Evolutionary conservation across 1,140 invertebrate genomes (phyloP), one percentile per base, ranked within the genome.

Genomic region (Physella acuta): DNA sequence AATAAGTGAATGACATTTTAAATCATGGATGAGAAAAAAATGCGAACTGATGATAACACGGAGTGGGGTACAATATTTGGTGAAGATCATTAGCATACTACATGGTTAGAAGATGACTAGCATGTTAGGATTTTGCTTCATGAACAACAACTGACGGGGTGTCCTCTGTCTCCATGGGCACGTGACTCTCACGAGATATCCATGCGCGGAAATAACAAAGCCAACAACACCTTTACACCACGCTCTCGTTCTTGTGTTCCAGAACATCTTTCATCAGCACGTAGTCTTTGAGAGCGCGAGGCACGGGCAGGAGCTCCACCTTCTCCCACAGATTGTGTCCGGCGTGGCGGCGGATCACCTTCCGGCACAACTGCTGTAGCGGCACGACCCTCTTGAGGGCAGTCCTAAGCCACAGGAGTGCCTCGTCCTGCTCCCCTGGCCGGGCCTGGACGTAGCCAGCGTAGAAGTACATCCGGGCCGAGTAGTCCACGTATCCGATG

Each of bases 401-500:
- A 39, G 67, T 74, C 17, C 79, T 75, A 26, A 81, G 69, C 78
- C 78, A 79, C 37, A 78, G 70, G 16, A 81, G 69, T 0, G 78
- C 72, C 28, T 77, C 73, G 37, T 82, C 79, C 34, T 75, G 75
- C 37, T 82, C 80, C 53, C 73, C 74, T 16, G 75, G 74, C 26
- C 79, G 73, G 14, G 77, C 71, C 30, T 76, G 78, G 53, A 78
- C 75, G 71, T 81, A 79, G 51, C 75, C 76, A 39, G 78, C 74
- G 59, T 81, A 78, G 63, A 81, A 79, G 63, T 78, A 75, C 34
- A 76, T 75, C 30, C 80, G 61, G 37, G 80, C 77, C 20, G 73
- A 75, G 68, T 80, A 82, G 65, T 81, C 79, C 17, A 82, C 77
- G 68, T 81, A 82, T 28, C 81, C 80, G 34, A 81, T 77, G 2